Conservation (phyloP, 2,797 vertebrate species). For the Heterohyrax brucei region DNA sequence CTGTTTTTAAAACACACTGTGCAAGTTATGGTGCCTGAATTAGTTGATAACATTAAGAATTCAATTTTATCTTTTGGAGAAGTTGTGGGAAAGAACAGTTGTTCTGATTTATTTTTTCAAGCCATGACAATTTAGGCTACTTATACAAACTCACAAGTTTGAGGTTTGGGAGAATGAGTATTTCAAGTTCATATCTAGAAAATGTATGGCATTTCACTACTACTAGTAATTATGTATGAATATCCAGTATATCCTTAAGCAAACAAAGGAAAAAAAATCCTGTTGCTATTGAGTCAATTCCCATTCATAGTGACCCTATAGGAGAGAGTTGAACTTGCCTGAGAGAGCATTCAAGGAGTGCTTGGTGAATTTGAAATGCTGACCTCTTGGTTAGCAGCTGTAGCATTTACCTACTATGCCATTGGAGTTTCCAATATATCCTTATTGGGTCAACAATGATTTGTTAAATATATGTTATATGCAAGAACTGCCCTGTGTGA, state of each 20-base stretch:
- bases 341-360: too few species aligned
- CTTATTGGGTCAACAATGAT: not conserved
- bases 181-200: conserved; percentile 60
- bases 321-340: too few species aligned
- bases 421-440: not conserved
- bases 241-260: not conserved
- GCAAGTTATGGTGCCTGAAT: conserved; percentile 77
- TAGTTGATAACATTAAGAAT: conserved; percentile 69
- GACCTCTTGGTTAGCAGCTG: too few species aligned
- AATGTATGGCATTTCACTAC: not conserved
- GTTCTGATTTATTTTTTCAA: conserved; percentile 40
- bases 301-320: too few species aligned
- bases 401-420: too few species aligned
- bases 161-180: not conserved
- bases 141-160: conserved; percentile 62
- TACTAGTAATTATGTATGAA: not conserved
- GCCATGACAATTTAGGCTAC: conserved; percentile 42
- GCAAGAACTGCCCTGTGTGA: not conserved
- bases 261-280: too few species aligned
- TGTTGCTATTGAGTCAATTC: too few species aligned
- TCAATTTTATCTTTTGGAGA: conserved; percentile 70
- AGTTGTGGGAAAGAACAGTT: conserved; percentile 41
- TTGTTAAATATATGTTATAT: not conserved
- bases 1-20: conserved; percentile 61
- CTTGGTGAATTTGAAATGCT: too few species aligned